Percentiles rank a stretch among this genome's conserved stretches.
phyloP scores from a whole-genome alignment of 2,888 invertebrate species.

The Nomada ferruginata region DNA sequence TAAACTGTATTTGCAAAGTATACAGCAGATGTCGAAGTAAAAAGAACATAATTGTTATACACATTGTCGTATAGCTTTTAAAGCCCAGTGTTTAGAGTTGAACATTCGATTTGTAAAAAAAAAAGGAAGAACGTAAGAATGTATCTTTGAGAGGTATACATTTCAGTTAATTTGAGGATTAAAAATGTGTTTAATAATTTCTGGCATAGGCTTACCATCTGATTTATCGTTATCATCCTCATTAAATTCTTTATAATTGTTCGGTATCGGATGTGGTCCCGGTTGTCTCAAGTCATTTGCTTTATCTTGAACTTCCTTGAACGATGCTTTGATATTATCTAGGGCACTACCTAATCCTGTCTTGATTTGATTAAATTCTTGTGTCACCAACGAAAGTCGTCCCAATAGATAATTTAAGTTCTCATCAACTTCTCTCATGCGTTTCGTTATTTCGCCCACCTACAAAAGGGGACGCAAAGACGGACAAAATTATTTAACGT shows the following conservation, averaged over 20 bases:
- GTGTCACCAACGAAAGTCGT: conserved; percentile 91
- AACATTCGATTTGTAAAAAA: conserved; percentile 2
- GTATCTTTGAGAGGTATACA: too few relatives aligned
- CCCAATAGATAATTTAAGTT: conserved; percentile 94
- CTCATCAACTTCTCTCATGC: conserved; percentile 91
- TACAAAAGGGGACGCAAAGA: conserved; percentile 72
- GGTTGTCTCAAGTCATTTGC: conserved; percentile 81
- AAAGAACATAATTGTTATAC: not conserved
- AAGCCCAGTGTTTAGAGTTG: not conserved
- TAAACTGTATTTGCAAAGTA: conserved; percentile 8
- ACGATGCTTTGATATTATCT: conserved; percentile 89
- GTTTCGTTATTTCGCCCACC: conserved; percentile 91
- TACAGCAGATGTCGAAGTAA: not conserved
- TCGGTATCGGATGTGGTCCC: conserved; percentile 84
- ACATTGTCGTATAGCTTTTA: conserved; percentile 4
- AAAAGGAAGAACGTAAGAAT: not conserved
- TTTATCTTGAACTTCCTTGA: conserved; percentile 87
- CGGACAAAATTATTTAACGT: conserved; percentile 25
- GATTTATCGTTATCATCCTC: conserved; percentile 61
- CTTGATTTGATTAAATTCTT: conserved; percentile 94
- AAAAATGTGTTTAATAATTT: conserved; percentile 34
- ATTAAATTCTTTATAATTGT: conserved; percentile 78
- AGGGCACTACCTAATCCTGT: conserved; percentile 90
- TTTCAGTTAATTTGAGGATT: conserved; percentile 54
- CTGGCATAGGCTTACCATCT: conserved; percentile 57